Evolutionary conservation across 2,888 invertebrate species (phyloP), one percentile per base, ranked within the genome.

Genomic region (Archaeoteleia sp.): DNA sequence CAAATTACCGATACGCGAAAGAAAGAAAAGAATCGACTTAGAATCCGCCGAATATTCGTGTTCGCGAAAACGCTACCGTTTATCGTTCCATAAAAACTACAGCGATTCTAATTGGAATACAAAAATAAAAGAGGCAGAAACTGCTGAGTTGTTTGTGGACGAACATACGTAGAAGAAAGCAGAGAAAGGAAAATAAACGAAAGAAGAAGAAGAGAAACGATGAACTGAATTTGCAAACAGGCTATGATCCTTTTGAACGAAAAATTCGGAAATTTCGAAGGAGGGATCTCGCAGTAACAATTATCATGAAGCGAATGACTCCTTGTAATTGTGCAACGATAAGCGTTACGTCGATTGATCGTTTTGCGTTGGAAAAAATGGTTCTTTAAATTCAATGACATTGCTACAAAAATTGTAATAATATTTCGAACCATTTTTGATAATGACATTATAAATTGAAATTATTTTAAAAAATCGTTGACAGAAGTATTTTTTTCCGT

Each of bases 191-290:
- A 46, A 51, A 54, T 29, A 53, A 46, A 20, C 5, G 5, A 20
- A 20, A 20, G 2, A 5, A 20, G 20, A 20, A 4, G 20, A 20
- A 4, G 20, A 20, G 20, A n/a, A n/a, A n/a, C n/a, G n/a, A n/a
- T n/a, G n/a, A n/a, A n/a, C n/a, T n/a, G n/a, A n/a, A 5, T 20
- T 61, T 42, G 13, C n/a, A 27, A 53, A 71, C 53, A 48, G 54
- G 61, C 48, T 55, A 48, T 57, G 63, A 65, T 35, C 51, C 32
- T 48, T 57, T 58, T 35, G 43, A 49, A 39, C 35, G 40, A 58
- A 77, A 78, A 80, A 77, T 77, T 78, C 72, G 77, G 74, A 76
- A 80, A 82, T 80, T 80, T 76, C 74, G 23, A 71, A 67, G 12
- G 53, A 27, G 48, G 61, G 23, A 60, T 37, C 42, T 35, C 15